A percentile compares a stretch with the other conserved stretches of the same genome.
Conservation (phyloP, 2,113 vertebrate genomes). For the Dunckerocampus dactyliophorus region DNA sequence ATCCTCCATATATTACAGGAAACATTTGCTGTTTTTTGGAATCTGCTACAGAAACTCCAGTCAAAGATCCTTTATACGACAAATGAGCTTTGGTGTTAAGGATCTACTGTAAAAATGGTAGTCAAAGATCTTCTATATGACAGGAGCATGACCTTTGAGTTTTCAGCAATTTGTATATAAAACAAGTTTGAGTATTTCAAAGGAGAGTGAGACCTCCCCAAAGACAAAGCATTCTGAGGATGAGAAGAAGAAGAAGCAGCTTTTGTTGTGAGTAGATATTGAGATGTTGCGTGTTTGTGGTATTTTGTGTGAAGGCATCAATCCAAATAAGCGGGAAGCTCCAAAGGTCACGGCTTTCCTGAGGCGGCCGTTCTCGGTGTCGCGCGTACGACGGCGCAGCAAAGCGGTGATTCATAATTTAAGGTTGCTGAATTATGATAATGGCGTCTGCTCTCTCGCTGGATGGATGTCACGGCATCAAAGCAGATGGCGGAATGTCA, state of each 20-base stretch:
- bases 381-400: conserved; percentile 25
- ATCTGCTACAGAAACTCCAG: no score
- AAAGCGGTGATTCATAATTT: conserved; percentile 37
- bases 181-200: conserved; percentile 1
- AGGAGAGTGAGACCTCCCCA: conserved; percentile 52
- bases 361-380: conserved; percentile 20
- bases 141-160: no score
- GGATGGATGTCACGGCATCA: conserved; percentile 23
- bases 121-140: conserved; percentile 1
- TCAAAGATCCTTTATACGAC: no score
- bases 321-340: conserved; percentile 20
- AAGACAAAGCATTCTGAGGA: no score
- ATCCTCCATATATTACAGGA: no score
- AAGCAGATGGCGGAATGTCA: conserved; percentile 1
- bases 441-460: conserved; percentile 20
- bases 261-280: conserved; percentile 18
- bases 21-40: no score
- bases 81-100: no score
- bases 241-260: conserved; percentile 42
- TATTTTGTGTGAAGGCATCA: background rate
- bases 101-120: no score
- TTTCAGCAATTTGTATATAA: no score
- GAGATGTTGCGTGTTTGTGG: no score
- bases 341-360: conserved; percentile 44
- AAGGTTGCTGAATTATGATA: conserved; percentile 34